Conservation (phyloP, 2,888 invertebrate species). For the Slavum lentiscoides region DNA sequence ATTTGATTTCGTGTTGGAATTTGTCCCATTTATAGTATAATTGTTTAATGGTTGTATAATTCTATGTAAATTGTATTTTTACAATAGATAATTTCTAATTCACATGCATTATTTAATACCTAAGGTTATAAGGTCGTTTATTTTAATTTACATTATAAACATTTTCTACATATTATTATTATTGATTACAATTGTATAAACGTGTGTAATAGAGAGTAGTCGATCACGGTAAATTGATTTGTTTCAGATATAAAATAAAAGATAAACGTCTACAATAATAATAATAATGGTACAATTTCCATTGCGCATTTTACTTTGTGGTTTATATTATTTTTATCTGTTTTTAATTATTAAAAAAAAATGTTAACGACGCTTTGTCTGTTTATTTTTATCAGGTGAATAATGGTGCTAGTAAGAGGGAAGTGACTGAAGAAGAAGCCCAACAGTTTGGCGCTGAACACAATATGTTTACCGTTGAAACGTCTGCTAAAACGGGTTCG, state of each 20-base stretch:
- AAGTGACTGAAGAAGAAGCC: constrained; percentile 89
- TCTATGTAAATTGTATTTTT: no score
- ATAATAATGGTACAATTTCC: not conserved
- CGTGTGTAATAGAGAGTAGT: not conserved
- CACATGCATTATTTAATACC: no score
- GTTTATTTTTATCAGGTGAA: constrained; percentile 27
- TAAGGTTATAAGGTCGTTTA: no score
- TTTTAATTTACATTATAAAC: no score
- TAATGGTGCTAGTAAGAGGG: constrained; percentile 58
- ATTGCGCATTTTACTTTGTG: no score
- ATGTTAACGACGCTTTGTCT: not conserved
- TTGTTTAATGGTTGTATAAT: no score
- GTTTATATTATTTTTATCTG: not conserved
- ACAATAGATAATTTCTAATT: no score
- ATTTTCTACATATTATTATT: no score
- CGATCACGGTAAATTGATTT: not conserved
- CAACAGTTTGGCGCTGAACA: constrained; percentile 89
- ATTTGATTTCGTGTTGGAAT: no score
- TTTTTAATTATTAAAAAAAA: not conserved
- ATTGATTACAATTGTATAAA: no score
- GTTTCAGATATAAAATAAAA: not conserved
- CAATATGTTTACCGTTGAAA: constrained; percentile 90
- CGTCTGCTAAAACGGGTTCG: constrained; percentile 89
- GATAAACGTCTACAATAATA: not conserved
- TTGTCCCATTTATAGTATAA: no score